Base-by-base conservation (phyloP, 2,113 vertebrate genomes). In the Tragelaphus scriptus region DNA sequence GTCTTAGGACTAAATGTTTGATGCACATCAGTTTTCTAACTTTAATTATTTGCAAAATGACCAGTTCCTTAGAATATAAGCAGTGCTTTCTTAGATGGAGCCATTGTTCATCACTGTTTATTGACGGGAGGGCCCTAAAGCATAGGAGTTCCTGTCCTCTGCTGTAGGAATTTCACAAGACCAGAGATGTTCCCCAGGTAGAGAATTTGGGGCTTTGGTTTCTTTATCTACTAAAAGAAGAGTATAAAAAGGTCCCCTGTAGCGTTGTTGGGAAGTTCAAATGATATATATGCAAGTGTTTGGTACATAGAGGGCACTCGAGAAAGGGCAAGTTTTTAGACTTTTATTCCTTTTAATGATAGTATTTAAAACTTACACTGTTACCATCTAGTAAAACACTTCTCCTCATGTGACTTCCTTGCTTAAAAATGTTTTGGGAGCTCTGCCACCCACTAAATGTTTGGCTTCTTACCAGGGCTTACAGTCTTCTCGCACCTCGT, bases 191-290 rank as follows among this genome's bases (percentile, higher is more conserved):
- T 71, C 16, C 82, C 56, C 30, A 55, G 16, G 7, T 55, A 36
- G 77, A 81, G 40, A 2, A 56, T 94, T 86, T 89, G 61, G 88
- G 30, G 7, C 89, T 95, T 58, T 6, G 28, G 0, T 93, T 91
- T 95, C 36, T 87, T 97, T 75, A 51, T 61, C 44, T 79, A 30
- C 86, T 95, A 93, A 97, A 91, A 87, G 94, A 82, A 92, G 25
- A 7, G 30, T 91, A 51, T 81, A 63, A 32, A 61, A 68, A n/a
- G 19, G 56, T n/a, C 49, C 51, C 9, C n/a, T 15, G 19, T 44
- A 44, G 21, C 32, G 40, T 61, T 77, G 6, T 90, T 56, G 16
- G 89, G 19, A 82, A 75, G 47, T n/a, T 44, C 13, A 53, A n/a
- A 9, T 59, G 7, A 49, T 90, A 16, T 26, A 21, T 63, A n/a